These are phyloP conservation scores for Procavia capensis DNA, from an alignment of 2,113 vertebrate genomes.

Conservation along the genomic window DNA sequence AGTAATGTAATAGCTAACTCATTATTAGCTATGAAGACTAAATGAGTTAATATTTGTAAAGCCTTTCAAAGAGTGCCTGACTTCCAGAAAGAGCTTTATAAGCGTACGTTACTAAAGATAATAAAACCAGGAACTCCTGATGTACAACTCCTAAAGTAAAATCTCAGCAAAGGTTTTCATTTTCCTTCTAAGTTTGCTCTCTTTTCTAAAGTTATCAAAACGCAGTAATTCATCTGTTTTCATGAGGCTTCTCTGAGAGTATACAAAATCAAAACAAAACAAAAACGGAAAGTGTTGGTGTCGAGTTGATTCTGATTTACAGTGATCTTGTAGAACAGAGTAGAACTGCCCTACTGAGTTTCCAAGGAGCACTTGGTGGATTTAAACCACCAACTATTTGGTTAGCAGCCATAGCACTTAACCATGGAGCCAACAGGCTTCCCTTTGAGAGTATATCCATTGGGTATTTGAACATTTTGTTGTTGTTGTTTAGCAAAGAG, in stretches of 20 bases:
- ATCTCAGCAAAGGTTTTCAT: background rate
- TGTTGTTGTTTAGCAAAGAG: background rate
- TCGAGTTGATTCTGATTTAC: too few relatives aligned
- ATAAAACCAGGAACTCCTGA: background rate
- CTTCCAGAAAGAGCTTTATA: background rate
- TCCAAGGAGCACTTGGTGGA: too few relatives aligned
- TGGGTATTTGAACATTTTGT: background rate
- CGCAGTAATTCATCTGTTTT: background rate
- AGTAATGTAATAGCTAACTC: background rate
- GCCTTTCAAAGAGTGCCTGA: background rate
- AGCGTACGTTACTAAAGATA: background rate
- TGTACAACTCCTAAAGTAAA: background rate
- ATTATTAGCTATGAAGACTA: background rate
- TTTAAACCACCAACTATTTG: too few relatives aligned
- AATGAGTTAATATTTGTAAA: background rate
- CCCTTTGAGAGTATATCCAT: background rate
- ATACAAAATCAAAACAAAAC: too few relatives aligned
- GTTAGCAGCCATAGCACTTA: too few relatives aligned
- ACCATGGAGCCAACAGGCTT: too few relatives aligned
- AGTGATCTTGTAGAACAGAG: too few relatives aligned
- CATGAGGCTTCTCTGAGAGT: background rate
- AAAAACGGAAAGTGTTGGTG: too few relatives aligned
- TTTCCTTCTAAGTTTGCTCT: background rate
- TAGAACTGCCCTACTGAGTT: too few relatives aligned
- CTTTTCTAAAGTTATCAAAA: constrained; percentile 31